Evolutionary conservation across 2,888 invertebrate species (phyloP).

Genomic region (Thereva unica): DNA sequence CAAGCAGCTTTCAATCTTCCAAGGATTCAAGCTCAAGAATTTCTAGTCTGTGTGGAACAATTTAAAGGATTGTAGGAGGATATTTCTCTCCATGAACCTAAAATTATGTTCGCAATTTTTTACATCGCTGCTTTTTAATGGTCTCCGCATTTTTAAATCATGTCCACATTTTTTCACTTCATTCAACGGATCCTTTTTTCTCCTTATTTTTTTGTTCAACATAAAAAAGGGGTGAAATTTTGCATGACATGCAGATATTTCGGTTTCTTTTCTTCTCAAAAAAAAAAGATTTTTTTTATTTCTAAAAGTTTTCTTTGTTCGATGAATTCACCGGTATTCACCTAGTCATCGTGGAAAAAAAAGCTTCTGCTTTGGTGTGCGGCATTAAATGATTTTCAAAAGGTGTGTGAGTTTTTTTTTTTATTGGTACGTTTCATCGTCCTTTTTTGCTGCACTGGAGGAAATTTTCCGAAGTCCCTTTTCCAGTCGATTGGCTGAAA

Average conservation of each 20-base stretch:
- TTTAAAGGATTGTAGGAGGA: slow-evolving; percentile 17
- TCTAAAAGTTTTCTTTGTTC: slow-evolving; percentile 16
- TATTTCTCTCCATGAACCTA: slow-evolving; percentile 9
- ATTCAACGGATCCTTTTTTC: not conserved
- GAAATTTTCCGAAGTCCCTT: too few relatives aligned
- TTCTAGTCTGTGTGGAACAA: slow-evolving; percentile 22
- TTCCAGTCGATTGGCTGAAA: too few relatives aligned
- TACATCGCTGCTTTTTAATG: slow-evolving; percentile 24
- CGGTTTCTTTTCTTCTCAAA: not conserved
- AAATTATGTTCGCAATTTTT: slow-evolving; percentile 31
- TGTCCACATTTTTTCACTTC: slow-evolving; percentile 12
- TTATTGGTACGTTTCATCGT: too few relatives aligned
- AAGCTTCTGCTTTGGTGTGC: too few relatives aligned
- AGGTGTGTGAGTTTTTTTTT: too few relatives aligned
- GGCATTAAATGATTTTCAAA: too few relatives aligned
- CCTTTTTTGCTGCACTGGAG: too few relatives aligned
- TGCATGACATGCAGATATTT: slow-evolving; percentile 30
- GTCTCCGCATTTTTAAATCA: slow-evolving; percentile 27
- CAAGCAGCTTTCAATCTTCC: slow-evolving; percentile 12
- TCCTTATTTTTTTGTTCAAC: slow-evolving; percentile 10
- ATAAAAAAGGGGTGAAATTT: slow-evolving; percentile 21
- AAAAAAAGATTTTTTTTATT: too few relatives aligned
- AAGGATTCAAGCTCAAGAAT: slow-evolving; percentile 4
- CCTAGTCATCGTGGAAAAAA: too few relatives aligned
- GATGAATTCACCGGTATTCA: not conserved